Conservation (phyloP, 1,140 invertebrate genomes). For the Ericerus pela region DNA sequence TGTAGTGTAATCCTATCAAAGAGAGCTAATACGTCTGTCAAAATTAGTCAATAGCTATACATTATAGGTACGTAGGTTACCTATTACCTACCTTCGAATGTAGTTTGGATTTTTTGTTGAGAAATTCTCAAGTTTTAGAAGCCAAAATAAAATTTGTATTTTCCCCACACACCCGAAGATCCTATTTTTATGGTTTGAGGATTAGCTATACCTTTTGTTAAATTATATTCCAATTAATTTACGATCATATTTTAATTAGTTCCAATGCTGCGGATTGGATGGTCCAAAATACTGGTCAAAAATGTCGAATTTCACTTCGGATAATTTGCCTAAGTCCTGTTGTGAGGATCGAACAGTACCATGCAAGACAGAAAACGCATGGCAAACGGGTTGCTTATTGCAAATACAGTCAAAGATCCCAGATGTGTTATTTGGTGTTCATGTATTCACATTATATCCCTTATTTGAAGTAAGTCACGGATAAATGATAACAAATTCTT, state of each 20-base stretch:
- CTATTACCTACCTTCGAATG: too few relatives aligned
- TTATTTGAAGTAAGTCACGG: background rate
- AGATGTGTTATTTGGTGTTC: background rate
- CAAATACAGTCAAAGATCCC: background rate
- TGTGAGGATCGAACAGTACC: background rate
- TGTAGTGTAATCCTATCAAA: too few relatives aligned
- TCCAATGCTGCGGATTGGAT: background rate
- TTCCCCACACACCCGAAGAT: too few relatives aligned
- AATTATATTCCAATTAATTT: background rate
- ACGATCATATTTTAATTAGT: background rate
- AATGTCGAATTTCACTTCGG: background rate
- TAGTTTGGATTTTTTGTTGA: too few relatives aligned
- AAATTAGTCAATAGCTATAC: too few relatives aligned
- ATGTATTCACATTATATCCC: background rate
- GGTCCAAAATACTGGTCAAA: background rate
- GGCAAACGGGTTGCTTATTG: background rate
- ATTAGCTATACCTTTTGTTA: background rate
- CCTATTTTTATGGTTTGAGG: background rate
- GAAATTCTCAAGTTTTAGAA: too few relatives aligned
- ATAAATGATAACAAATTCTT: too few relatives aligned
- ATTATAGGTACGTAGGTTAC: too few relatives aligned
- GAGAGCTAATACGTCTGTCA: too few relatives aligned
- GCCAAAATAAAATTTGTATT: too few relatives aligned
- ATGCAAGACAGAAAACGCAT: background rate
- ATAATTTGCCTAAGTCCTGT: background rate